These are phyloP conservation scores for Aphrocallistes beatrix DNA, from an alignment of 37 sponge, comb jelly and placozoan species.

Conservation along the genomic window DNA sequence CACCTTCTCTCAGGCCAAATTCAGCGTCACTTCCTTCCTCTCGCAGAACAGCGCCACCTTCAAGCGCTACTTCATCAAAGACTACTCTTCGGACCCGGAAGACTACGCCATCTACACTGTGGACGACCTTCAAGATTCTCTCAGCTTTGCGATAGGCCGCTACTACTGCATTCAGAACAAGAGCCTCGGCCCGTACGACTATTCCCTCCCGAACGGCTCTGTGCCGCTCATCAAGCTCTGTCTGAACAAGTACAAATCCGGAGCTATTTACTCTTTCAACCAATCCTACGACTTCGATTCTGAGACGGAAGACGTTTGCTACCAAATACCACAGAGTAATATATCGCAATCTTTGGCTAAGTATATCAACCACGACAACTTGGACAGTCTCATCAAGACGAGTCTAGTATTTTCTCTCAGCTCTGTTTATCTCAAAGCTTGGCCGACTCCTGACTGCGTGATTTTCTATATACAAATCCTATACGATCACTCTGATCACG, in stretches of 20 bases:
- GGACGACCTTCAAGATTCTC: conserved; percentile 39
- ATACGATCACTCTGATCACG: not conserved
- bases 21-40: conserved; percentile 37
- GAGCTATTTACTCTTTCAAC: conserved; percentile 22
- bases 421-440: conserved; percentile 19
- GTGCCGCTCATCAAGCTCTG: conserved; percentile 13
- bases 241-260: conserved; percentile 12
- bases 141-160: conserved; percentile 28
- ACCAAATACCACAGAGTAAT: not conserved
- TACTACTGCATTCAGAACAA: conserved; percentile 35
- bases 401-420: conserved; percentile 19
- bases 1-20: conserved; percentile 38
- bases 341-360: not conserved
- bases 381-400: conserved; percentile 20
- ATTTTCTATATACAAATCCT: conserved; percentile 25
- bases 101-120: conserved; percentile 36
- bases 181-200: conserved; percentile 63
- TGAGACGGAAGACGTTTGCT: conserved; percentile 1
- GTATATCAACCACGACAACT: not conserved
- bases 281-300: conserved; percentile 26
- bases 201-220: conserved; percentile 22
- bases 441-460: conserved; percentile 18
- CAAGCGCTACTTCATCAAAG: conserved; percentile 29
- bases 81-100: conserved; percentile 22
- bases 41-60: conserved; percentile 35